Evolutionary conservation across 92 coral and sea anemone genomes (phyloP).

Genomic region (Phymanthus crucifer): DNA sequence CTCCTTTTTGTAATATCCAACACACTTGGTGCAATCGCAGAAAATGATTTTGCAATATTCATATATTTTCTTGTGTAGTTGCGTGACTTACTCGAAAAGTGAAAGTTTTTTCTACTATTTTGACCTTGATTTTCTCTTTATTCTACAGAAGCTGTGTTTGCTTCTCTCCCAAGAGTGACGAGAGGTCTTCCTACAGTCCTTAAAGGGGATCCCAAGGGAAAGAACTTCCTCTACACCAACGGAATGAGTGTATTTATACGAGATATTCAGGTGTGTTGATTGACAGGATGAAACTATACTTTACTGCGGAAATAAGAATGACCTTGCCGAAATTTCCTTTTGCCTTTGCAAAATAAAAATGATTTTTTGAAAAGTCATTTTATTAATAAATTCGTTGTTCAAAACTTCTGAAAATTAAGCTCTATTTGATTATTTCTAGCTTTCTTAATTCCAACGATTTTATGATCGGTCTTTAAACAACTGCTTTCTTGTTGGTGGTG

Average conservation of each 20-base stretch:
- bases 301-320: slow-evolving; percentile 6
- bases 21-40: background rate
- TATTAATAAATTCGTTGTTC: background rate
- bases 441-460: too few relatives aligned
- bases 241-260: slow-evolving; percentile 85
- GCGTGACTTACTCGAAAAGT: slow-evolving; percentile 30
- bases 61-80: background rate
- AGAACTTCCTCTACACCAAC: slow-evolving; percentile 79
- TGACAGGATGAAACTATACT: background rate
- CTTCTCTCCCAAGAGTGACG: slow-evolving; percentile 73
- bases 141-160: slow-evolving; percentile 65
- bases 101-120: background rate
- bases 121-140: background rate
- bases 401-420: too few relatives aligned
- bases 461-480: too few relatives aligned
- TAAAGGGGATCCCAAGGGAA: slow-evolving; percentile 96
- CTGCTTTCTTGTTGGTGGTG: too few relatives aligned
- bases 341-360: background rate
- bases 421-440: too few relatives aligned
- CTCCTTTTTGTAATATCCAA: background rate
- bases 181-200: slow-evolving; percentile 75
- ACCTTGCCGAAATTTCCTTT: background rate
- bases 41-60: background rate
- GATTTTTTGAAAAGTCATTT: background rate
- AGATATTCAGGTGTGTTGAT: slow-evolving; percentile 78